phyloP scores from a whole-genome alignment of 2,888 invertebrate genomes.

The Drosophila lutescens region DNA sequence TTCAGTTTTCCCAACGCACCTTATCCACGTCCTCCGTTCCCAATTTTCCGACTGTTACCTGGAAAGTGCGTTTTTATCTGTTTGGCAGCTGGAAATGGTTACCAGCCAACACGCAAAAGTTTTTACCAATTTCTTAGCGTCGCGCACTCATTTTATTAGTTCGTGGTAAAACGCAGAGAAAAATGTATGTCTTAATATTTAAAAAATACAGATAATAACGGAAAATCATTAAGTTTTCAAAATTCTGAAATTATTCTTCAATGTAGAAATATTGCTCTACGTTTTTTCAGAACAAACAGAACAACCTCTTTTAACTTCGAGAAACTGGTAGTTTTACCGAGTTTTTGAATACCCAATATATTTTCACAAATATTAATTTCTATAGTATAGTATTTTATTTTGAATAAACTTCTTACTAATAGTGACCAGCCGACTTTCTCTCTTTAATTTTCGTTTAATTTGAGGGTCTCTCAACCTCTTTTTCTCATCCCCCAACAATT shows the following conservation, averaged over 20 bases:
- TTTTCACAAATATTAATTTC: no score
- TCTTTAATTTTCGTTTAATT: no score
- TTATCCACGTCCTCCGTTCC: not conserved
- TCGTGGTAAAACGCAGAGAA: not conserved
- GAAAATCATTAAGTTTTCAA: no score
- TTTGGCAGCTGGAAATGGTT: conserved; percentile 42
- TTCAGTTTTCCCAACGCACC: conserved; percentile 8
- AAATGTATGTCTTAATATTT: not conserved
- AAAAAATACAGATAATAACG: not conserved
- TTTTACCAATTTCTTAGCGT: conserved; percentile 34
- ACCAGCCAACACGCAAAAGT: conserved; percentile 27
- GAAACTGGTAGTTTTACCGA: no score
- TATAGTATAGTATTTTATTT: no score
- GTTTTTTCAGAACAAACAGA: no score
- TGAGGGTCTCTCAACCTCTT: not conserved
- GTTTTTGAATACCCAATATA: no score
- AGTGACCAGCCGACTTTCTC: no score
- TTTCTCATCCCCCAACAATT: conserved; percentile 2
- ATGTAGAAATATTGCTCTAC: no score
- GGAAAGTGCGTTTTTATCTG: conserved; percentile 71
- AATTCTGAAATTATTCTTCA: no score
- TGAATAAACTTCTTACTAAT: no score
- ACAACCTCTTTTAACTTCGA: no score
- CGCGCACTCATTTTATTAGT: conserved; percentile 11
- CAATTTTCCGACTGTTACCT: conserved; percentile 16